phyloP scores from a whole-genome alignment of 2,888 invertebrate species.

The Polymixis lichenea region DNA sequence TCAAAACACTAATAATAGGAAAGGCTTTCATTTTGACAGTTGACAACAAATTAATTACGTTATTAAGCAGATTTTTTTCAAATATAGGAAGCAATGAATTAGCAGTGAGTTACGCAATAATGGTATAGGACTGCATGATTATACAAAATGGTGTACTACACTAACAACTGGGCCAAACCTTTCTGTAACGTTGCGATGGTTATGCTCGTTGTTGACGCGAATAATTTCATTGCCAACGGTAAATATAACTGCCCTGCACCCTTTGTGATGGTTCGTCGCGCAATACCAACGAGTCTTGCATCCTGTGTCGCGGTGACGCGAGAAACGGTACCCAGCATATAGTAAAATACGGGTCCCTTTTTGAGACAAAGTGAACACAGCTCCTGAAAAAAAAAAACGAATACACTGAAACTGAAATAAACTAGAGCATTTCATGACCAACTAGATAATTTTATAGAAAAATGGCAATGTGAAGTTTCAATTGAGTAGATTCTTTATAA shows the following conservation, averaged over 20 bases:
- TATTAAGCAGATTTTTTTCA: too few relatives aligned
- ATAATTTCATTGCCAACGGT: conserved; percentile 66
- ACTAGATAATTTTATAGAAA: not conserved
- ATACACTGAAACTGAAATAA: not conserved
- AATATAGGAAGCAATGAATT: too few relatives aligned
- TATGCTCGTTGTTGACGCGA: conserved; percentile 41
- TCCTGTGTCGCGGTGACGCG: conserved; percentile 43
- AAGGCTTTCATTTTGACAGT: too few relatives aligned
- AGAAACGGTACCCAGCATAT: conserved; percentile 37
- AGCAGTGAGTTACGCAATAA: too few relatives aligned
- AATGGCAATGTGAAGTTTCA: not conserved
- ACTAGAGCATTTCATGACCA: not conserved
- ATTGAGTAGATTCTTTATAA: not conserved
- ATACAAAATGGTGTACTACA: not conserved
- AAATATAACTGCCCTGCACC: conserved; percentile 71
- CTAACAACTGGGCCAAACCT: not conserved
- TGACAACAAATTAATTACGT: too few relatives aligned
- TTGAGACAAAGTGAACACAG: not conserved
- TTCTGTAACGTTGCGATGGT: not conserved
- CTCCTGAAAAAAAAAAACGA: not conserved
- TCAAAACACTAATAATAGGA: too few relatives aligned
- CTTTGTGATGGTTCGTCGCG: conserved; percentile 67
- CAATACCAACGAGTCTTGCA: conserved; percentile 74
- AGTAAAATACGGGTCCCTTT: conserved; percentile 31
- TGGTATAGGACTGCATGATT: too few relatives aligned